Evolutionary conservation across 2,113 vertebrate species (phyloP).

Genomic region (Erythrocebus patas): DNA sequence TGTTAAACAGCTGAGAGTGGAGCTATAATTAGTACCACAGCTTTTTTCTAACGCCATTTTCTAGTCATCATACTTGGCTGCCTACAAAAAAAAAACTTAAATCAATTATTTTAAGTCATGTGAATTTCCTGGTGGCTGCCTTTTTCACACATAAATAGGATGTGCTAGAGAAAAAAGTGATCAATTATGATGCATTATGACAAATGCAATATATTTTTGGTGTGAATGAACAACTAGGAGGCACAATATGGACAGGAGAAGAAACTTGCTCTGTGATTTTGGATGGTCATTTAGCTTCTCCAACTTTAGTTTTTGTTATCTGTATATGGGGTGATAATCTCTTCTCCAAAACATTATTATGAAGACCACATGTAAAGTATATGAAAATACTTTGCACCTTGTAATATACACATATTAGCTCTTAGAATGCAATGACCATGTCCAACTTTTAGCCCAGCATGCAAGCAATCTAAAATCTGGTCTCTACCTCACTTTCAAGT

Average conservation of each 20-base stretch:
- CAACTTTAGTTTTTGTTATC: background rate
- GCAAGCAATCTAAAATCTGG: background rate
- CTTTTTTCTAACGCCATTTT: background rate
- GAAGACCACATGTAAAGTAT: background rate
- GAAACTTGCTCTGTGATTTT: background rate
- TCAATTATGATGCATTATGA: background rate
- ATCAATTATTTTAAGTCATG: background rate
- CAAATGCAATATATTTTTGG: background rate
- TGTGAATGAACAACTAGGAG: background rate
- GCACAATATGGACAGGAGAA: background rate
- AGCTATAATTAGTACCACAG: background rate
- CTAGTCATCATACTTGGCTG: background rate
- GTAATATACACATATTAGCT: background rate
- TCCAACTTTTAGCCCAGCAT: background rate
- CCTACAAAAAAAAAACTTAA: background rate
- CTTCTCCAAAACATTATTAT: background rate
- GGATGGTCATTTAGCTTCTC: background rate
- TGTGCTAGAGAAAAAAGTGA: background rate
- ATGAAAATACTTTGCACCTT: background rate
- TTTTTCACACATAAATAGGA: background rate
- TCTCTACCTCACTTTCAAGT: background rate
- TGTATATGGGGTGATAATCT: background rate
- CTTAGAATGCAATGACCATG: background rate
- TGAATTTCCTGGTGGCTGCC: background rate
- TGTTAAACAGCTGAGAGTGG: background rate